phyloP scores from a whole-genome alignment of 2,113 vertebrate genomes.

The Oreamnos americanus region DNA sequence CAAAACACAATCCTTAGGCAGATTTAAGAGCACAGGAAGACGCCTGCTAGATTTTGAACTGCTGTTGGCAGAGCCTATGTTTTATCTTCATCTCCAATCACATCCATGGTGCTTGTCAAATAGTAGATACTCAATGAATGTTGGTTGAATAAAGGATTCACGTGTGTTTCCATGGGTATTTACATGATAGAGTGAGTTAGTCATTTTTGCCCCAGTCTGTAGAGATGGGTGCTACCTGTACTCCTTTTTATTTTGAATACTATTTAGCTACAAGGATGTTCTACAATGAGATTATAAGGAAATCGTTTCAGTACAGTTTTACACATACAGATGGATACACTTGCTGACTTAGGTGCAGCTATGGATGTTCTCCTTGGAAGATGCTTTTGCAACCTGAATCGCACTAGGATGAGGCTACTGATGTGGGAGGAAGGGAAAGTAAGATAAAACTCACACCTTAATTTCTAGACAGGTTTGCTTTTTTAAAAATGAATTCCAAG shows the following conservation, averaged over 20 bases:
- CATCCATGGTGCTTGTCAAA: not conserved
- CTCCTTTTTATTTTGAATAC: not conserved
- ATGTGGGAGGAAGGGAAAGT: not conserved
- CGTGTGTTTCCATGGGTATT: not conserved
- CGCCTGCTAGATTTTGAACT: not conserved
- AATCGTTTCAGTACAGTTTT: not conserved
- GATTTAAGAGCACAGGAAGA: not conserved
- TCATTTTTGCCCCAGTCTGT: not conserved
- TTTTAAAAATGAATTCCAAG: not conserved
- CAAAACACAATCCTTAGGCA: not conserved
- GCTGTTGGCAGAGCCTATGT: not conserved
- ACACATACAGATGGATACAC: not conserved
- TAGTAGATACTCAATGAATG: not conserved
- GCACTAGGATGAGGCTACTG: not conserved
- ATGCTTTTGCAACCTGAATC: not conserved
- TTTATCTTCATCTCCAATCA: not conserved
- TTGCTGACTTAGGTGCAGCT: not conserved
- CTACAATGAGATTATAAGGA: not conserved
- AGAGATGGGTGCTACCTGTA: not conserved
- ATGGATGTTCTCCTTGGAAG: not conserved
- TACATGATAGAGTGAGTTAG: not conserved
- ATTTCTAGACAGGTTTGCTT: not conserved
- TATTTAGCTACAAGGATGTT: not conserved
- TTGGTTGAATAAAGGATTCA: not conserved
- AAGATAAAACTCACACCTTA: conserved; percentile 8